phyloP scores from a whole-genome alignment of 35 echinoderm and acorn worm species.

The Holothuria glaberrima region DNA sequence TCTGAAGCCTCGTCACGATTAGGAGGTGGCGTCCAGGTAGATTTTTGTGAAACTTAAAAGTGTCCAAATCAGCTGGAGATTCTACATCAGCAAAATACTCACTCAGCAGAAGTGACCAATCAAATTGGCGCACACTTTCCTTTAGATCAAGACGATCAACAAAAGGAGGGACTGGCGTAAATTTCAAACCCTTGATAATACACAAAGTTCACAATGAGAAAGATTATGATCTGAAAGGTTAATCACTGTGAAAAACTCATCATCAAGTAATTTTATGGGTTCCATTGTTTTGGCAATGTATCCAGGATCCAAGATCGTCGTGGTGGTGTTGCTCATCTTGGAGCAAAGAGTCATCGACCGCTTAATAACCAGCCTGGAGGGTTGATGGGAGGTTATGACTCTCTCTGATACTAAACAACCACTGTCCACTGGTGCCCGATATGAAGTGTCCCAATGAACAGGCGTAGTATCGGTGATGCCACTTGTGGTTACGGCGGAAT shows the following conservation, averaged over 20 bases:
- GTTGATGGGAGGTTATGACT: too few species aligned
- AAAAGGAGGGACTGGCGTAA: background rate
- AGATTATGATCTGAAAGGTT: background rate
- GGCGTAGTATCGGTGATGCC: too few species aligned
- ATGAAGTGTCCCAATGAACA: too few species aligned
- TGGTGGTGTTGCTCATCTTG: too few species aligned
- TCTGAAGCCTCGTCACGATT: background rate
- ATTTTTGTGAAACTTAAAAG: background rate
- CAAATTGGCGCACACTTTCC: slow-evolving; percentile 6
- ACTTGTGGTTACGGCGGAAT: too few species aligned
- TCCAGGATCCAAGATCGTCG: too few species aligned
- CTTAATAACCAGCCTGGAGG: too few species aligned
- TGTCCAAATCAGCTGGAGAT: background rate
- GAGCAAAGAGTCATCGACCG: too few species aligned
- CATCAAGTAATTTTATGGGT: background rate
- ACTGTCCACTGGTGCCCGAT: too few species aligned
- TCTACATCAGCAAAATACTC: slow-evolving; percentile 14
- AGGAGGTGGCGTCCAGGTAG: background rate
- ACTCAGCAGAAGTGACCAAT: background rate
- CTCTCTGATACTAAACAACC: too few species aligned
- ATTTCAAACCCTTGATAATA: slow-evolving; percentile 18
- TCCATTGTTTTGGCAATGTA: too few species aligned
- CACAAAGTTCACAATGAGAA: background rate
- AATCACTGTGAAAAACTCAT: slow-evolving; percentile 22
- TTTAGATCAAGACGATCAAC: background rate